Base-by-base conservation (phyloP, 2,797 vertebrate species). In the Oophaga sylvatica region DNA sequence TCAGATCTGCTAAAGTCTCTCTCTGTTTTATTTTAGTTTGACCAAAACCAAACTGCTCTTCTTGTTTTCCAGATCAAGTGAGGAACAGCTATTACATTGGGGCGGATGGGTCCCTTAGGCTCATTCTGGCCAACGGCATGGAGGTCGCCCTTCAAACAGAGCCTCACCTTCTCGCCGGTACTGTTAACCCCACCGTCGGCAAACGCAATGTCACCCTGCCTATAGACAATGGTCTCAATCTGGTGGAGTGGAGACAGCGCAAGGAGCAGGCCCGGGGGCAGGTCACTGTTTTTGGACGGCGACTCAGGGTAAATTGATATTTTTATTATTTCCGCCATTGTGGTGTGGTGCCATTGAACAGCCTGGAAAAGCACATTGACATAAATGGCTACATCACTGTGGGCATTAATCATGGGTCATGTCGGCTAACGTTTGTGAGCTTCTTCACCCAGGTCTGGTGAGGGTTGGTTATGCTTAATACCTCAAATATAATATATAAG, bases 1-100 rank as follows among this genome's bases (percentile, higher is more conserved):
- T 4, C 19, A 0, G 59, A 6, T 19, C 60, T 62, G n/a, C 63
- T 3, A 67, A 10, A 67, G 13, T 67, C 1, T 29, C 2, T 8
- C 11, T 35, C 8, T 35, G 67, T 16, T 15, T 13, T 70, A 35
- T 17, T 15, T 68, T 31, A 16, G 31, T 31, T 70, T 70, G 17
- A 45, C 70, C 17, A 48, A 9, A 80, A 41, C 35, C 31, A 45
- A 5, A 29, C 35, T 13, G 62, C 29, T 29, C 79, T 56, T 80
- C 57, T 86, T 0, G 81, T 81, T 81, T 81, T 82, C 48, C 92
- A 99, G 98, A 99, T 92, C 98, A 99, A 96, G 98, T 99, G 68
- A 96, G 97, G 75, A 99, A 99, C 95, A 99, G 97, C 92, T 99
- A 99, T 92, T 98, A 97, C 94, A 97, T 99, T 0, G 98, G 98